Percentiles rank a stretch among this genome's conserved stretches.
Conservation (phyloP, 2,113 vertebrate species). For the Calidris pygmaea region DNA sequence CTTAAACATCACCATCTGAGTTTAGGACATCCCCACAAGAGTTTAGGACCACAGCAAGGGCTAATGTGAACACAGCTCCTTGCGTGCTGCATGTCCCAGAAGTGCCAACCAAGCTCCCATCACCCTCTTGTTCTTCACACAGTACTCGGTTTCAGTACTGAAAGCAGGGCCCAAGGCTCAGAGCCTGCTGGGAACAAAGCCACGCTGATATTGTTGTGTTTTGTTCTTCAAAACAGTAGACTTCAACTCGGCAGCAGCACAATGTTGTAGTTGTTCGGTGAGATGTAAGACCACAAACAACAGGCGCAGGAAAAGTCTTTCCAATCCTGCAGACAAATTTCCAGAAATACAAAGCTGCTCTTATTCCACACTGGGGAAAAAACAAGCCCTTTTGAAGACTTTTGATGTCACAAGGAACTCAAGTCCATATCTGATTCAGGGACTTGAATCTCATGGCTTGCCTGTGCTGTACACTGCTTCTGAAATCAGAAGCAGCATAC, state of each 20-base stretch:
- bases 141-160: background rate
- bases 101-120: background rate
- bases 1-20: background rate
- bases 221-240: background rate
- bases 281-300: slow-evolving; percentile 23
- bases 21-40: background rate
- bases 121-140: slow-evolving; percentile 8
- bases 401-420: background rate
- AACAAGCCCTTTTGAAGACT: background rate
- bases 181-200: slow-evolving; percentile 12
- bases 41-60: background rate
- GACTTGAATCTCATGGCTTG: background rate
- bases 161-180: background rate
- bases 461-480: background rate
- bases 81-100: background rate
- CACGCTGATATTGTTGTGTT: background rate
- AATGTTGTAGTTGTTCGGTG: background rate
- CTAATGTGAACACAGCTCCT: background rate
- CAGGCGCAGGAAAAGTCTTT: background rate
- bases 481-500: background rate
- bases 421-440: background rate
- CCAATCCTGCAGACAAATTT: background rate
- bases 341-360: background rate
- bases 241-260: background rate
- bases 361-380: background rate